Conservation (phyloP, 2,888 invertebrate species). For the Scaptomyza reducta region DNA sequence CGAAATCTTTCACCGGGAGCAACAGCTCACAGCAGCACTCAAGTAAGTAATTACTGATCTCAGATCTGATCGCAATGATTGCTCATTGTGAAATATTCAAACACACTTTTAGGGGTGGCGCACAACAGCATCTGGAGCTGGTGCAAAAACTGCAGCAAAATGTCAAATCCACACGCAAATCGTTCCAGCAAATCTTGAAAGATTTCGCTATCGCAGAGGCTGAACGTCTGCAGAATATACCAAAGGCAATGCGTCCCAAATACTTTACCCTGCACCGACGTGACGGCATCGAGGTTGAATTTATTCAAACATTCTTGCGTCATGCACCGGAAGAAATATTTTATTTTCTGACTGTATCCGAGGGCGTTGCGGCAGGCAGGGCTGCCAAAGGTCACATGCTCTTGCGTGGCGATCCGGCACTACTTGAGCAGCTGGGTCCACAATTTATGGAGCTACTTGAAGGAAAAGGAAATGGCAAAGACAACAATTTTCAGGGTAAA, state of each 20-base stretch:
- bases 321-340: conserved; percentile 86
- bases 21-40: conserved; percentile 87
- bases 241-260: conserved; percentile 85
- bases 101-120: conserved; percentile 86
- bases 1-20: conserved; percentile 88
- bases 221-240: conserved; percentile 86
- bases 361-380: conserved; percentile 84
- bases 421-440: conserved; percentile 77
- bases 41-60: conserved; percentile 86
- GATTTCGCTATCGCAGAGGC: conserved; percentile 90
- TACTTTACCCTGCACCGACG: conserved; percentile 87
- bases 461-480: conserved; percentile 91
- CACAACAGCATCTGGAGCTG: conserved; percentile 88
- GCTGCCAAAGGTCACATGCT: conserved; percentile 86
- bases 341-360: conserved; percentile 89
- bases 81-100: neutral
- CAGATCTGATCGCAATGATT: neutral
- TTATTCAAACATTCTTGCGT: conserved; percentile 88
- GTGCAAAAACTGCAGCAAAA: conserved; percentile 90
- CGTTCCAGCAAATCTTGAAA: conserved; percentile 87
- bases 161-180: conserved; percentile 87
- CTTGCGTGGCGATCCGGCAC: conserved; percentile 84
- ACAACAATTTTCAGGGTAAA: conserved; percentile 91
- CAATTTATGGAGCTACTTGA: conserved; percentile 88
- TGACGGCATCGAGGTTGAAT: conserved; percentile 90